phyloP scores from a whole-genome alignment of 1,140 invertebrate genomes.

The Campoletis sonorensis region DNA sequence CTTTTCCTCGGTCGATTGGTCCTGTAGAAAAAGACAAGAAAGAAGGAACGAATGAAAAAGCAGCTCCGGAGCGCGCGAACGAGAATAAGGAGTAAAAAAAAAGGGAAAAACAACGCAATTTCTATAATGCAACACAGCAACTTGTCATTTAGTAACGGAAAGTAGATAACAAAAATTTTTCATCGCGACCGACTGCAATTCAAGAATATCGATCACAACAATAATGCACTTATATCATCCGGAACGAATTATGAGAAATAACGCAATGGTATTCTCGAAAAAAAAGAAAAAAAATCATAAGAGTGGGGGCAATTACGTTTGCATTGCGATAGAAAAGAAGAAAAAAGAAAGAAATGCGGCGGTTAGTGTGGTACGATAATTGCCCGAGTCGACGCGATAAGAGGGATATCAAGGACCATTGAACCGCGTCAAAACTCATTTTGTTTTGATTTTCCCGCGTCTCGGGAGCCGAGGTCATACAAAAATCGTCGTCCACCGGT shows the following conservation, averaged over 20 bases:
- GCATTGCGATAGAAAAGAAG: neutral
- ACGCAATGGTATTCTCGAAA: neutral
- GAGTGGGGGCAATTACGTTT: neutral
- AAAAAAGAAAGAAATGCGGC: neutral
- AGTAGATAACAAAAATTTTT: conserved; percentile 4
- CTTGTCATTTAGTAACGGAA: neutral
- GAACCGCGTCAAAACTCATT: conserved; percentile 53
- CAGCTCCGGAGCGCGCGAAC: neutral
- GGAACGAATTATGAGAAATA: neutral
- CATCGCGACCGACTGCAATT: neutral
- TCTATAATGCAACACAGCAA: neutral
- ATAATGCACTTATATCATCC: neutral
- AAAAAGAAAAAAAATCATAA: neutral
- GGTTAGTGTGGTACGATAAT: conserved; percentile 52
- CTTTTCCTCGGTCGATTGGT: conserved; percentile 70
- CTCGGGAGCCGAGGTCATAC: neutral
- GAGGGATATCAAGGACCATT: conserved; percentile 62
- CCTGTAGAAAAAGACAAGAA: conserved; percentile 63
- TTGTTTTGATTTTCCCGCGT: conserved; percentile 65
- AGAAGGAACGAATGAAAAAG: conserved; percentile 36
- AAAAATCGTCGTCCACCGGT: neutral
- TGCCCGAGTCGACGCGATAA: conserved; percentile 56
- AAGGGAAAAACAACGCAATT: too few species aligned
- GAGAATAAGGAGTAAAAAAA: neutral
- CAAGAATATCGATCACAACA: neutral